Evolutionary conservation across 1,140 invertebrate genomes (phyloP), one percentile per base, ranked within the genome.

Genomic region (Trichogramma pretiosum): DNA sequence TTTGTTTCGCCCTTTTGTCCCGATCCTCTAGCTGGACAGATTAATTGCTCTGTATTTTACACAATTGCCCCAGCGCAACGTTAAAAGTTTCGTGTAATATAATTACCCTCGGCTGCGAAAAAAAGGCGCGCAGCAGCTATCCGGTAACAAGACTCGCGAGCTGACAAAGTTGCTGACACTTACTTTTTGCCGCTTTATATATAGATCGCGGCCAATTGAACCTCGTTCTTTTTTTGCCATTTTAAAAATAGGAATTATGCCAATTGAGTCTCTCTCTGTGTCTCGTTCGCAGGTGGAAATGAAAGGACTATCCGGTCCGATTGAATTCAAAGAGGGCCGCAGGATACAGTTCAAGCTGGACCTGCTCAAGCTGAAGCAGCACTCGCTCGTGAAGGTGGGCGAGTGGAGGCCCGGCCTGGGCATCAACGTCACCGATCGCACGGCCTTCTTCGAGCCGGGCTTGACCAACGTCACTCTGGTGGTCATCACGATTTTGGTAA

Each of bases 301-400:
- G 58, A 78, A 80, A 65, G 87, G 87, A 2, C 66, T 87, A 46
- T 85, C 83, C 23, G 87, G 87, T 0, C 81, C 79, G 13, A 81
- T 89, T 47, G 79, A 82, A 55, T 89, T 89, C 65, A 84, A 84
- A 59, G 81, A 86, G 67, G 85, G 85, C 0, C 76, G 78, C 42
- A 72, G 87, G 49, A 79, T 80, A 39, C 77, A 82, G 55, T 85
- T 87, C 58, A 84, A 84, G 58, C 70, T 89, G 38, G 84, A 86
- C 59, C 67, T 89, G n/a, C 71, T 87, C 32, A 87, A 87, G 67
- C 70, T 89, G 42, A 83, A 82, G 54, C 79, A 82, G 54, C 80
- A 83, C 57, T 74, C 79, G 3, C 59, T 86, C 3, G 78, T 83
- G n/a, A 81, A 81, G 67, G 80, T 82, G 13, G 77, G 81, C 5